A percentile compares a stretch with the other conserved stretches of the same genome.
Evolutionary conservation across 2,113 vertebrate species (phyloP).

Genomic region (Merops nubicus): DNA sequence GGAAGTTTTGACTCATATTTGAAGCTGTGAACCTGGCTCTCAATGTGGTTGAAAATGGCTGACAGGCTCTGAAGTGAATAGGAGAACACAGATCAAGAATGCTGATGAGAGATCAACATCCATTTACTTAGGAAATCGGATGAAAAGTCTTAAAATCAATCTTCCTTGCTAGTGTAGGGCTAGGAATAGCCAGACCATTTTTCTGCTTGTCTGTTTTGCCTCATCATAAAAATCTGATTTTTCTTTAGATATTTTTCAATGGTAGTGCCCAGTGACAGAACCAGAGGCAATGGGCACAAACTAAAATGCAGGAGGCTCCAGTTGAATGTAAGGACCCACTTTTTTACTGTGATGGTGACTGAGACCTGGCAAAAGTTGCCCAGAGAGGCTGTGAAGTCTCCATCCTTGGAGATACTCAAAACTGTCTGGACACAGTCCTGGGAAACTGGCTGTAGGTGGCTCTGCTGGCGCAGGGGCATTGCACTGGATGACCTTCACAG

Average conservation of each 20-base stretch:
- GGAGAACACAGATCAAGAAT: not conserved
- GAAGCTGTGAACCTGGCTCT: not conserved
- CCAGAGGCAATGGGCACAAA: not conserved
- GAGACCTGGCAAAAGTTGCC: not conserved
- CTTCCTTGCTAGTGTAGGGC: not conserved
- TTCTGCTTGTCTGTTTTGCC: not conserved
- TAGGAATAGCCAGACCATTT: not conserved
- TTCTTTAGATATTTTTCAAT: not conserved
- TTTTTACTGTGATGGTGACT: not conserved
- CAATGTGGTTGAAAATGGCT: not conserved
- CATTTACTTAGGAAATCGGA: not conserved
- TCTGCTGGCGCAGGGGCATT: not conserved
- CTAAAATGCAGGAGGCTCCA: not conserved
- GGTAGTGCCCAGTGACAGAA: not conserved
- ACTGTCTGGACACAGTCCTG: rapidly evolving
- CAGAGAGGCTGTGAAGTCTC: not conserved
- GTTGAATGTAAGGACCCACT: not conserved
- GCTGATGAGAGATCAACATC: not conserved
- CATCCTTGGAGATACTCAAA: not conserved
- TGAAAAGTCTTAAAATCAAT: not conserved
- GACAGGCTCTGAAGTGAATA: not conserved
- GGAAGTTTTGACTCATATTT: not conserved
- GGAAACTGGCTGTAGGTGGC: not conserved
- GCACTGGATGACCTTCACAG: not conserved
- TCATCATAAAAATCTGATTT: not conserved